phyloP scores from a whole-genome alignment of 1,140 invertebrate genomes.

The Druon quercuslanigerum region DNA sequence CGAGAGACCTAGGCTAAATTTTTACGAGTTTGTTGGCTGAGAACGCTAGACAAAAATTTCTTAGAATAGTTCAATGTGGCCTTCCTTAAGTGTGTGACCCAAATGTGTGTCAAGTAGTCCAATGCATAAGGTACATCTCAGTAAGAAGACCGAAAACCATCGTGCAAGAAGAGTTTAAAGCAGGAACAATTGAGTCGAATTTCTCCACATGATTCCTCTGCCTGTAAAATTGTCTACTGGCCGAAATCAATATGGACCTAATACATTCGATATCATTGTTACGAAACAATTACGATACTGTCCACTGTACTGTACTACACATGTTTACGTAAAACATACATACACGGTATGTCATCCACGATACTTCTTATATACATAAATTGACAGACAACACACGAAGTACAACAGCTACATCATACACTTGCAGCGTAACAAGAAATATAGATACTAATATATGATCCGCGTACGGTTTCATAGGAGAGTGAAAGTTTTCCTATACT shows the following conservation, averaged over 20 bases:
- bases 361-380: background rate
- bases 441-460: slow-evolving; percentile 27
- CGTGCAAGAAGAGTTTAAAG: background rate
- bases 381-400: background rate
- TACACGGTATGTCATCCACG: background rate
- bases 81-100: slow-evolving; percentile 73
- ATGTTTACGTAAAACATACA: background rate
- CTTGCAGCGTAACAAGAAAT: slow-evolving; percentile 22
- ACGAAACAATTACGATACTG: slow-evolving; percentile 48
- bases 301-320: slow-evolving; percentile 49
- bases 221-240: background rate
- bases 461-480: slow-evolving; percentile 41
- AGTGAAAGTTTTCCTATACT: slow-evolving; percentile 48
- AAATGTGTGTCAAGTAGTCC: slow-evolving; percentile 60
- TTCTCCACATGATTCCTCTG: slow-evolving; percentile 24
- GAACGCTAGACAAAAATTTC: slow-evolving; percentile 66
- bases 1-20: slow-evolving; percentile 44
- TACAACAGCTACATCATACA: slow-evolving; percentile 3
- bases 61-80: slow-evolving; percentile 76
- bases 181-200: slow-evolving; percentile 15
- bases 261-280: slow-evolving; percentile 45
- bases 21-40: slow-evolving; percentile 61
- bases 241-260: background rate
- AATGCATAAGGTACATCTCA: slow-evolving; percentile 35
- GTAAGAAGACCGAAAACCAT: background rate